Percentiles rank a stretch among this genome's conserved stretches.
phyloP scores from a whole-genome alignment of 2,888 invertebrate species.

The Caenorhabditis doughertyi region DNA sequence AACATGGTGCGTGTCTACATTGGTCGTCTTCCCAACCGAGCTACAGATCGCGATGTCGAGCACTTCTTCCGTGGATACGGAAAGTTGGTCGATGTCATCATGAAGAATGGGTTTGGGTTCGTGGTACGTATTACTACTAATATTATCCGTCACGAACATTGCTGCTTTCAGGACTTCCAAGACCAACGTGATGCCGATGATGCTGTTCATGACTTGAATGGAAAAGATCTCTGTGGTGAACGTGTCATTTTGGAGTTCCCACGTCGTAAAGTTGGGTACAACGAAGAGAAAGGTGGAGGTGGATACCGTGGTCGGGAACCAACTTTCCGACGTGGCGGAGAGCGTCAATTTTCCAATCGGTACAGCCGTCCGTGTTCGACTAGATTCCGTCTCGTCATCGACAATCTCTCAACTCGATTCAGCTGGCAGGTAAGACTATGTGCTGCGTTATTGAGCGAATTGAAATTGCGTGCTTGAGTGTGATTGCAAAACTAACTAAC shows the following conservation, averaged over 20 bases:
- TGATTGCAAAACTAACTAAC: constrained; percentile 16
- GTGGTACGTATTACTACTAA: constrained; percentile 88
- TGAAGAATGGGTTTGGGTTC: constrained; percentile 98
- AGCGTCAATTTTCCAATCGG: constrained; percentile 85
- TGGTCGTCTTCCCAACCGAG: constrained; percentile 89
- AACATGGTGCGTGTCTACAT: constrained; percentile 86
- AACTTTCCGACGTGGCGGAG: constrained; percentile 26
- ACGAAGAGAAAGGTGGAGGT: constrained; percentile 74
- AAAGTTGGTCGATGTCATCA: constrained; percentile 92
- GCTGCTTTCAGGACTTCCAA: constrained; percentile 85
- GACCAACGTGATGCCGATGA: constrained; percentile 85
- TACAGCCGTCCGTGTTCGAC: constrained; percentile 98
- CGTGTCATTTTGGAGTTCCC: constrained; percentile 79
- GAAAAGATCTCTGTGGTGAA: constrained; percentile 85
- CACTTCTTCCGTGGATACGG: constrained; percentile 97
- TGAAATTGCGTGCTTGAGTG: constrained; percentile 34
- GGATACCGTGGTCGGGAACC: constrained; percentile 49
- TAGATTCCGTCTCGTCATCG: constrained; percentile 96
- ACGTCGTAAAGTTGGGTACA: constrained; percentile 56
- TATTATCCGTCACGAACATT: no score
- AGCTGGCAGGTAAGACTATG: constrained; percentile 91
- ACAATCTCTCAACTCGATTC: constrained; percentile 97
- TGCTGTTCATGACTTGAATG: constrained; percentile 85
- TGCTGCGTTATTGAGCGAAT: background rate
- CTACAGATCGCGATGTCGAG: constrained; percentile 94